phyloP scores from a whole-genome alignment of 2,113 vertebrate genomes.

The Poeciliopsis turrubarensis region DNA sequence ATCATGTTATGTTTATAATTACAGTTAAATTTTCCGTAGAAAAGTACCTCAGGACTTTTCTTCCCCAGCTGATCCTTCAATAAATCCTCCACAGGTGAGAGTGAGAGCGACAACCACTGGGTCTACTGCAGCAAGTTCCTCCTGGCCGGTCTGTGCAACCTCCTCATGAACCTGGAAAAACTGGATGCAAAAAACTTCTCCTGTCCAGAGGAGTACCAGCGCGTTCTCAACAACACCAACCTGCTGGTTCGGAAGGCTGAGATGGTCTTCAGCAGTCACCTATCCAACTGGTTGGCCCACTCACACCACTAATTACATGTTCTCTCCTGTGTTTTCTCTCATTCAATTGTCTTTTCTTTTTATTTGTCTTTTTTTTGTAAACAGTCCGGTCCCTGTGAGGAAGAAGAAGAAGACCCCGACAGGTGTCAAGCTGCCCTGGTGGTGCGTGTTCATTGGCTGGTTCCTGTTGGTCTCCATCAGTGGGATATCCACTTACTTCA shows the following conservation, averaged over 20 bases:
- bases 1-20: not conserved
- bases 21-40: not conserved
- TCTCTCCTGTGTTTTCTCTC: not conserved
- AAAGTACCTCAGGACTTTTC: not conserved
- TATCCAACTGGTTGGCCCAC: slow-evolving; percentile 68
- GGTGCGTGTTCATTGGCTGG: slow-evolving; percentile 85
- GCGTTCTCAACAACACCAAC: slow-evolving; percentile 50
- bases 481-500: slow-evolving; percentile 82
- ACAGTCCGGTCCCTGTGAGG: slow-evolving; percentile 49
- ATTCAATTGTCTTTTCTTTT: not conserved
- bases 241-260: slow-evolving; percentile 75
- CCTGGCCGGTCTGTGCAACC: slow-evolving; percentile 68
- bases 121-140: slow-evolving; percentile 80
- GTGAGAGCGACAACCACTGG: slow-evolving; percentile 74
- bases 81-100: slow-evolving; percentile 63
- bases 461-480: slow-evolving; percentile 81
- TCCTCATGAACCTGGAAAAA: slow-evolving; percentile 68
- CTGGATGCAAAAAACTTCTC: slow-evolving; percentile 67
- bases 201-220: slow-evolving; percentile 58
- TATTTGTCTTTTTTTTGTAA: not conserved
- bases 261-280: slow-evolving; percentile 73
- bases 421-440: slow-evolving; percentile 81
- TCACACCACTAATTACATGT: not conserved
- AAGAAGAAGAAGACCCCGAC: slow-evolving; percentile 47
- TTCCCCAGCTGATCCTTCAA: not conserved